Evolutionary conservation across 2,888 invertebrate species (phyloP).

Genomic region (Drosophila helvetica): DNA sequence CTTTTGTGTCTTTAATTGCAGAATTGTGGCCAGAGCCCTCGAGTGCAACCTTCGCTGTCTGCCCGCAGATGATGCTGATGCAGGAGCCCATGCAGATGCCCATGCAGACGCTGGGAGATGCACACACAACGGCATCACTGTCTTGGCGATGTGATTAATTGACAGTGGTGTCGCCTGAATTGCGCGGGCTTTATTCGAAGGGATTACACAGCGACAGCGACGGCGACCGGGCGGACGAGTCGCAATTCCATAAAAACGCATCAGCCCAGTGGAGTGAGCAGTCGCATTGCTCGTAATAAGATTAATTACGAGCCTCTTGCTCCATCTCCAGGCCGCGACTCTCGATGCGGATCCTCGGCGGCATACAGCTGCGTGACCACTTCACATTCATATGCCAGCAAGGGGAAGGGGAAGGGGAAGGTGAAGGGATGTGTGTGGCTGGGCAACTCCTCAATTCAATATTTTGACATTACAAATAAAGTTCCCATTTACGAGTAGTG

Average conservation of each 20-base stretch:
- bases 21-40: slow-evolving; percentile 57
- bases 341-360: background rate
- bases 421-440: background rate
- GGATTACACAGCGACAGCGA: slow-evolving; percentile 53
- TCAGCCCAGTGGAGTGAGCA: slow-evolving; percentile 15
- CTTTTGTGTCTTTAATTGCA: slow-evolving; percentile 70
- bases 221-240: slow-evolving; percentile 6
- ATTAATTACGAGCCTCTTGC: slow-evolving; percentile 69
- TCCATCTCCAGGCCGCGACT: background rate
- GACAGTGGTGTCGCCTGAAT: slow-evolving; percentile 68
- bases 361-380: slow-evolving; percentile 35
- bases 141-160: slow-evolving; percentile 67
- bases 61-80: background rate
- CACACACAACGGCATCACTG: slow-evolving; percentile 21
- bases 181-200: slow-evolving; percentile 73
- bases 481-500: slow-evolving; percentile 32
- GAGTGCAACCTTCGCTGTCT: slow-evolving; percentile 30
- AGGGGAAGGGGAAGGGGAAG: background rate
- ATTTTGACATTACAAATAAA: slow-evolving; percentile 65
- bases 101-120: slow-evolving; percentile 23
- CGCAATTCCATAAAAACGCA: slow-evolving; percentile 52
- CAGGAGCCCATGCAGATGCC: slow-evolving; percentile 3
- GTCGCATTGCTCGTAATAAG: slow-evolving; percentile 53
- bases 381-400: slow-evolving; percentile 11
- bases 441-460: slow-evolving; percentile 44